Base-by-base conservation (phyloP, 2,888 invertebrate genomes). In the Caenorhabditis sinica region DNA sequence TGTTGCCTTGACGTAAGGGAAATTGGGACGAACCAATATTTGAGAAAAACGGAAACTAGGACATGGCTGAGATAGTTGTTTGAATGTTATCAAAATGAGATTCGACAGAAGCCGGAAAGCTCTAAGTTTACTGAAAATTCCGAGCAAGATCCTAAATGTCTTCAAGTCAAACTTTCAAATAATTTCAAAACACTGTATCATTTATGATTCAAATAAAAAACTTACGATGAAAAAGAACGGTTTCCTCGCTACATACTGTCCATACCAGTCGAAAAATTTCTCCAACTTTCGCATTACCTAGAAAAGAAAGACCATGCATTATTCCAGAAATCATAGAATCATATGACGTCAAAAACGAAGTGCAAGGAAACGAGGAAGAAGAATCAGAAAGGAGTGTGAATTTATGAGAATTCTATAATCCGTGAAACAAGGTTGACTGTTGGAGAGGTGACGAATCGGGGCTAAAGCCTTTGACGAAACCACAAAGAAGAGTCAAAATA, bases 211-310 rank as follows among this genome's bases (percentile, higher is more conserved):
- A n/a, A n/a, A n/a, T n/a, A 53, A 36, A 56, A 58, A 28, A 89
- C 87, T 86, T 72, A 91, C 91, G 73, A 91, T 87, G 65, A 92
- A 92, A 6, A 90, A 91, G 81, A 89, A 89, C 0, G 92, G 92
- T 81, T 90, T 88, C 28, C 89, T 68, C 3, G 91, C 90, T 15
- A 92, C 79, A 69, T 86, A 88, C 25, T 87, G 86, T 23, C 92
- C 92, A 75, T 92, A 92, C 33, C 66, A 61, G 66, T 91, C 86
- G 86, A 91, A 92, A 65, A 86, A 87, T 61, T 83, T 82, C 74
- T 91, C 91, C 45, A 91, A 79, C 20, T 86, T 88, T 33, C 91
- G 86, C 91, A 91, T 91, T 28, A 63, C 75, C 86, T 80, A 49
- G 45, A 82, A 80, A 36, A n/a, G 40, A 58, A 4, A 28, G 36